These are phyloP conservation scores for Trigoniulus corallinus DNA, from an alignment of 1,140 invertebrate genomes.

Conservation along the genomic window DNA sequence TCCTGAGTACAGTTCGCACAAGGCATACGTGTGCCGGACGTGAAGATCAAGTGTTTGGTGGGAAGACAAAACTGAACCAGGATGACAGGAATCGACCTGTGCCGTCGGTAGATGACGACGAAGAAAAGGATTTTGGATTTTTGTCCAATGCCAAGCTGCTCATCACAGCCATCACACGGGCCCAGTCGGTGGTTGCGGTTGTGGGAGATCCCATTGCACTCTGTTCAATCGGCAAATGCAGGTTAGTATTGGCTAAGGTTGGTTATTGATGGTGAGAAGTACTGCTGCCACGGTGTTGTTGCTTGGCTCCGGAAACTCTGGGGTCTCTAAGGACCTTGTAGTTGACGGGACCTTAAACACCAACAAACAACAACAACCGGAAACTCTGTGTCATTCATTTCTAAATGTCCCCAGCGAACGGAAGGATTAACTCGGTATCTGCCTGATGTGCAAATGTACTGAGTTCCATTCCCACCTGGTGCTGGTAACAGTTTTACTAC, in stretches of 20 bases:
- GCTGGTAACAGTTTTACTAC: too few relatives aligned
- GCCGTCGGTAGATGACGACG: slow-evolving; percentile 21
- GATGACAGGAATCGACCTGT: slow-evolving; percentile 8
- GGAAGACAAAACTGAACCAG: slow-evolving; percentile 17
- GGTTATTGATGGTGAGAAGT: not conserved
- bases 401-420: too few relatives aligned
- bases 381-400: too few relatives aligned
- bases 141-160: slow-evolving; percentile 66
- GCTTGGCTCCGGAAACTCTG: not conserved
- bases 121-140: slow-evolving; percentile 64
- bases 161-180: slow-evolving; percentile 72
- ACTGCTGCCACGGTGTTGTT: not conserved
- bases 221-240: slow-evolving; percentile 64
- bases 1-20: slow-evolving; percentile 68
- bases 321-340: not conserved
- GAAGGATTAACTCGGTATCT: too few relatives aligned
- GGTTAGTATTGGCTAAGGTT: slow-evolving; percentile 23
- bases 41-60: slow-evolving; percentile 11
- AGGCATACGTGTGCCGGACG: slow-evolving; percentile 42
- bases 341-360: too few relatives aligned
- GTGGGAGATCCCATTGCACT: slow-evolving; percentile 74
- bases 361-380: not conserved
- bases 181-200: slow-evolving; percentile 69
- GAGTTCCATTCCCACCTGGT: too few relatives aligned
- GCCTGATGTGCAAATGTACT: too few relatives aligned